Base-by-base conservation (phyloP, 1,140 invertebrate species). In the Orius insidiosus region DNA sequence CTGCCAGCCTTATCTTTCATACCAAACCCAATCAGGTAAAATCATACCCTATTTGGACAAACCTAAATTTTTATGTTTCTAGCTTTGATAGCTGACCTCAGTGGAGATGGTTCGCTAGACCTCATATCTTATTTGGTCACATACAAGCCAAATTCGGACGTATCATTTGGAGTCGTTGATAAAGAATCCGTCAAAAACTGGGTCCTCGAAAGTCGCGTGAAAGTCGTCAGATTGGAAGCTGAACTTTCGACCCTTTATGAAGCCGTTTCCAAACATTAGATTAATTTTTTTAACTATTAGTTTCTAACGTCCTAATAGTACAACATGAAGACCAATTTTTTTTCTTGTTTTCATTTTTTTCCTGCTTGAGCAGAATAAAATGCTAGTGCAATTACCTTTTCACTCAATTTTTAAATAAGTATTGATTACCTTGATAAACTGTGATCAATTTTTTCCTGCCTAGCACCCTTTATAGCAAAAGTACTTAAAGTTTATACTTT, bases 1-100 rank as follows among this genome's bases (percentile, higher is more conserved):
- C n/a, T 85, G 80, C 59, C 80, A 84, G 53, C 80, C 81, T 1
- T 72, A 77, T 63, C 59, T 82, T 8, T 67, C 70, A 41, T 72
- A 72, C 54, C 78, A 83, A 55, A 70, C 73, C 44, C 67, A 73
- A 34, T 58, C 57, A 49, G 40, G 57, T 58, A n/a, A n/a, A n/a
- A n/a, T n/a, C n/a, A n/a, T n/a, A n/a, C n/a, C n/a, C n/a, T n/a
- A 49, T 47, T 52, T 54, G 30, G 19, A 14, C n/a, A 50, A n/a
- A n/a, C n/a, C 11, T 41, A 16, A 49, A 43, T 7, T 50, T 46
- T 41, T 47, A 30, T 33, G 42, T n/a, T 52, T 54, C 78, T 78
- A 5, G 66, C 84, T 42, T 61, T 76, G 11, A 74, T 83, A 35
- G 70, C 70, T 2, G 78, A 84, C 60, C 62, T 84, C 7, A 76